A percentile compares a stretch with the other conserved stretches of the same genome.
phyloP scores from a whole-genome alignment of 2,888 invertebrate genomes.

The Hemicrepidius hirtus region DNA sequence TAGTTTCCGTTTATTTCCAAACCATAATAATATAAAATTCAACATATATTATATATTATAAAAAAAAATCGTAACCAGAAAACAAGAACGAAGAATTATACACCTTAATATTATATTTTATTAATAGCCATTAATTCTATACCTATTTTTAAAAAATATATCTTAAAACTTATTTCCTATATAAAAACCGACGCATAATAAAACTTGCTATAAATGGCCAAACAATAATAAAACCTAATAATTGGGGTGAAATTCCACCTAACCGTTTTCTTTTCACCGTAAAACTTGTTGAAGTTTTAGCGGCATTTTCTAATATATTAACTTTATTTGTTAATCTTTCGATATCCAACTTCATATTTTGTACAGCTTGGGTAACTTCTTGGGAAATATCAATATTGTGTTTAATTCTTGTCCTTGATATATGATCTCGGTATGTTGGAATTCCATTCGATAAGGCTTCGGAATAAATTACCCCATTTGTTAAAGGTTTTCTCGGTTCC shows the following conservation, averaged over 20 bases:
- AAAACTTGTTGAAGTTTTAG: slow-evolving; percentile 46
- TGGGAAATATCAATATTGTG: slow-evolving; percentile 71
- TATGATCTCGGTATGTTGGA: slow-evolving; percentile 58
- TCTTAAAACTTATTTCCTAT: slow-evolving; percentile 43
- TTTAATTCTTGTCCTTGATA: slow-evolving; percentile 63
- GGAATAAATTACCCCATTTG: slow-evolving; percentile 59
- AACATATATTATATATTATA: slow-evolving; percentile 58
- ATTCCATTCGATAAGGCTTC: slow-evolving; percentile 59
- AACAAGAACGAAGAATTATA: slow-evolving; percentile 13
- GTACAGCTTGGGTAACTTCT: slow-evolving; percentile 72
- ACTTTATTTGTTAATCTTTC: slow-evolving; percentile 72
- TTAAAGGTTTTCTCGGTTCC: slow-evolving; percentile 62
- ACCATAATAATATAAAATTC: slow-evolving; percentile 65
- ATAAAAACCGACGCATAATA: slow-evolving; percentile 65
- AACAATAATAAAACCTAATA: slow-evolving; percentile 76
- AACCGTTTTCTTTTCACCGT: slow-evolving; percentile 54
- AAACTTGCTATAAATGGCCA: slow-evolving; percentile 80
- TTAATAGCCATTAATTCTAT: slow-evolving; percentile 14
- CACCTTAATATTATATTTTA: neutral
- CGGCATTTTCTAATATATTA: slow-evolving; percentile 68
- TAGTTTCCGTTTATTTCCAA: slow-evolving; percentile 57
- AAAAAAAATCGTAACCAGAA: slow-evolving; percentile 54
- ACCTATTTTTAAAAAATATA: neutral
- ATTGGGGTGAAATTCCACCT: slow-evolving; percentile 67
- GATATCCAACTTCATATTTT: slow-evolving; percentile 72